phyloP scores from a whole-genome alignment of 2,113 vertebrate species.

The Tragulus kanchil region DNA sequence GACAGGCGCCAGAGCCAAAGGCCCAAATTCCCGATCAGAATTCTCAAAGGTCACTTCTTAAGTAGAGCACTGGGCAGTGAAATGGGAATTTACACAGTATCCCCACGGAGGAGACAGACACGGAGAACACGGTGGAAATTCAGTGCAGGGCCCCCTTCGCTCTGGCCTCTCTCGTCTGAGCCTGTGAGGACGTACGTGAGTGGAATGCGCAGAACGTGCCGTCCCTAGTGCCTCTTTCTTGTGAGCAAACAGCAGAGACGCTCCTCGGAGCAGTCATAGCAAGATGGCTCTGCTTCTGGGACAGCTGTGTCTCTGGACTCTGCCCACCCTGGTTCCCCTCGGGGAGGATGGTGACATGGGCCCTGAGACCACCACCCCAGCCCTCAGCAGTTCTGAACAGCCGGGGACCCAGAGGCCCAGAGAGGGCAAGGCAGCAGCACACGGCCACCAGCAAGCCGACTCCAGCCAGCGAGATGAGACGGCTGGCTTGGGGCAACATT shows the following conservation, averaged over 20 bases:
- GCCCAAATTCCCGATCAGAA: background rate
- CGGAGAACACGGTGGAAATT: background rate
- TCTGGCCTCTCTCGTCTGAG: background rate
- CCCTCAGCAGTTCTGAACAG: rapidly evolving
- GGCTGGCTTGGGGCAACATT: background rate
- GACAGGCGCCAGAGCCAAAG: background rate
- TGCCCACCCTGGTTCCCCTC: background rate
- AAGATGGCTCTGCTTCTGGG: background rate
- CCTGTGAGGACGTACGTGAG: background rate
- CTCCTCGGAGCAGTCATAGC: background rate
- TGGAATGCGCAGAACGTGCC: background rate
- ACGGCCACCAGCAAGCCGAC: background rate
- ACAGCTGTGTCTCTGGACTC: background rate
- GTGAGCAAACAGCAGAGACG: background rate
- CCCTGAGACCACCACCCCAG: background rate
- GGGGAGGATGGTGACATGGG: background rate
- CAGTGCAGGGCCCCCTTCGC: rapidly evolving
- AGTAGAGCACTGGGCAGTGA: rapidly evolving
- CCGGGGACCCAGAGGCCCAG: background rate
- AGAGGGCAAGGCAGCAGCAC: background rate
- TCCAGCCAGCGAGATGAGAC: background rate
- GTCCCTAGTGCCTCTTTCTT: background rate
- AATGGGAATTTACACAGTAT: background rate
- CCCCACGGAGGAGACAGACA: background rate
- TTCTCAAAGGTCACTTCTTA: background rate